Evolutionary conservation across 2,797 vertebrate genomes (phyloP), one percentile per base, ranked within the genome.

Genomic region (Sebastes wilsoni): DNA sequence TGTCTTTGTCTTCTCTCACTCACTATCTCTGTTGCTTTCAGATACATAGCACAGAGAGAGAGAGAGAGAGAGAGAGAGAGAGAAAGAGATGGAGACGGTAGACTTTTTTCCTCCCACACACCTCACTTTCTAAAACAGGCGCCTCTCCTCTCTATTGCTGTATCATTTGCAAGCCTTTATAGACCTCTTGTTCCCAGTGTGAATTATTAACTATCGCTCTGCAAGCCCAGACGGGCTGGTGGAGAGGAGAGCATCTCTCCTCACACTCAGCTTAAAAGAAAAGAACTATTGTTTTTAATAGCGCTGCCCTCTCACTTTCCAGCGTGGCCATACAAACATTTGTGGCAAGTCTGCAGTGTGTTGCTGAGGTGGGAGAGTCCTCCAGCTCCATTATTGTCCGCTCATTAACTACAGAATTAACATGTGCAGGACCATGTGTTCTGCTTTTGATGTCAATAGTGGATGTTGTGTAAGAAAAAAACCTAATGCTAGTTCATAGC

Each of bases 191-290:
- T 90, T 94, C 88, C 83, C 81, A 54, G 70, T 87, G 87, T 93
- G 91, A 94, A 94, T 94, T 90, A 93, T 93, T 94, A 90, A 92
- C 85, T 22, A 80, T 27, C 30, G 23, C 85, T 87, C 79, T 71
- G 75, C 81, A 81, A 58, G 81, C 79, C 80, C 83, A 90, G 90
- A 90, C 88, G 88, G 81, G 82, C 72, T 32, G 11, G 61, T 14
- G 80, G 75, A 77, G 80, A 79, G 59, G 28, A 79, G 66, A 71
- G 67, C 84, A 42, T 80, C 80, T 86, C 84, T 88, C 77, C 78
- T 42, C 80, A 89, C 75, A 75, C 75, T 87, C 79, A 7, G 73
- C 82, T 87, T 72, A 61, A 91, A 90, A 89, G 75, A 71, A 38
- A 64, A 69, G 66, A 85, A 68, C 79, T 78, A 83, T 81, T 81